Base-by-base conservation (phyloP, 2,113 vertebrate genomes). In the Piaya cayana region DNA sequence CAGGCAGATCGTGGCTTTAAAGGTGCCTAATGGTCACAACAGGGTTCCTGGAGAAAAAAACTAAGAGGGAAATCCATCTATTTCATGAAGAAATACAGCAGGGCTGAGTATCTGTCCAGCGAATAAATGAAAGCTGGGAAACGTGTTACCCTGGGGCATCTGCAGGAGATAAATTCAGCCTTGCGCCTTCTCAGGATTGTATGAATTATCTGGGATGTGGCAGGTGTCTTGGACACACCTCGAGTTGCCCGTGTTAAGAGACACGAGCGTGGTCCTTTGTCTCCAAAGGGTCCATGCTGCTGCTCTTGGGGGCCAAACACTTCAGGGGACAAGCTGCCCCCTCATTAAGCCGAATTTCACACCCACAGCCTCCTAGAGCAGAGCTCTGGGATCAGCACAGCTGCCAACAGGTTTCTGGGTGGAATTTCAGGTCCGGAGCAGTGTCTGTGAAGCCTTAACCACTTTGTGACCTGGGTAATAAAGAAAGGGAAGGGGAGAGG, bases 351-450 rank as follows among this genome's bases (percentile, higher is more conserved):
- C 1, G 26, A 45, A 49, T 88, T 93, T 89, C 55, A 69, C 36
- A 84, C 26, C 53, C 56, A 3, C 47, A 67, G 49, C 53, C 16
- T 2, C 0, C 86, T 62, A 50, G 63, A 85, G 39, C 79, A 77
- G 68, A 72, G 32, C 68, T 81, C 79, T 92, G 63, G 8, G 8
- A 55, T 86, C 85, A 62, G 45, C 1, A 1, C 3, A 72, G n/a
- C 77, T 74, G 80, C 93, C 89, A 70, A 30, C 27, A 59, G 2
- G 11, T 92, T 89, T 86, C 86, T 83, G 88, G 50, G 20, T 90
- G 50, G 59, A 94, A 93, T 90, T 94, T 55, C 88, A 94, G 68
- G 59, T 74, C 82, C 83, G 91, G 82, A 95, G 39, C 1, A 1
- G 63, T 77, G 58, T 56, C 78, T 78, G 62, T 21, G 59, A 78